Evolutionary conservation across 2,888 invertebrate genomes (phyloP).

Genomic region (Onchidella celtica): DNA sequence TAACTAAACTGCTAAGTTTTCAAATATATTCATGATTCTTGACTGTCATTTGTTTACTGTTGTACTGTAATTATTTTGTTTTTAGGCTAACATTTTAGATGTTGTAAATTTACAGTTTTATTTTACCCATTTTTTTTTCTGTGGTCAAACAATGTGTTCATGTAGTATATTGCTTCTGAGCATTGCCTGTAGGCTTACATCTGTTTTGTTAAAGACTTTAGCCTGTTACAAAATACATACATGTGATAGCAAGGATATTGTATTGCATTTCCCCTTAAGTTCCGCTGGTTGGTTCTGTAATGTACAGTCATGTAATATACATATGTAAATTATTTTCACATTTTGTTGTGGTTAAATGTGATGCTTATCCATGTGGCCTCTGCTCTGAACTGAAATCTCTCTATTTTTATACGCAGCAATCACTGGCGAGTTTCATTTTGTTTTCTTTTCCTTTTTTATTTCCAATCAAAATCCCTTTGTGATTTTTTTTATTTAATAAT

Average conservation of each 20-base stretch:
- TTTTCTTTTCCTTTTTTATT: background rate
- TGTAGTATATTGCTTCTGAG: too few species aligned
- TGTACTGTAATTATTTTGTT: too few species aligned
- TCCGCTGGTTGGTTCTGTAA: slow-evolving; percentile 44
- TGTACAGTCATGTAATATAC: slow-evolving; percentile 25
- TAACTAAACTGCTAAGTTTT: slow-evolving; percentile 33
- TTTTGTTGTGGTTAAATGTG: slow-evolving; percentile 28
- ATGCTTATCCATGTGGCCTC: slow-evolving; percentile 24
- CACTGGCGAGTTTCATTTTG: background rate
- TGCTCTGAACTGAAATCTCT: slow-evolving; percentile 7
- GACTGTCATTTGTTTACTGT: background rate
- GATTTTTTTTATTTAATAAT: too few species aligned
- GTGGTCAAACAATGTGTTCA: too few species aligned
- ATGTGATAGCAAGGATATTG: slow-evolving; percentile 27
- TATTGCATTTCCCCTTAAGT: slow-evolving; percentile 30
- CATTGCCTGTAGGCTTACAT: background rate
- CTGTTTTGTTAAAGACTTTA: background rate
- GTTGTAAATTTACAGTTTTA: background rate
- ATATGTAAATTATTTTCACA: slow-evolving; percentile 10
- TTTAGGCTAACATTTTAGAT: background rate
- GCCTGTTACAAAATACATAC: background rate
- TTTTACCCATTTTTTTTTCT: too few species aligned
- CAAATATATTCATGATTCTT: background rate
- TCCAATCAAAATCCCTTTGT: background rate
- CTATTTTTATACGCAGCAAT: slow-evolving; percentile 32